Percentiles rank a stretch among this genome's conserved stretches.
phyloP scores from a whole-genome alignment of 1,140 invertebrate species.

The Rhopalosiphum padi region DNA sequence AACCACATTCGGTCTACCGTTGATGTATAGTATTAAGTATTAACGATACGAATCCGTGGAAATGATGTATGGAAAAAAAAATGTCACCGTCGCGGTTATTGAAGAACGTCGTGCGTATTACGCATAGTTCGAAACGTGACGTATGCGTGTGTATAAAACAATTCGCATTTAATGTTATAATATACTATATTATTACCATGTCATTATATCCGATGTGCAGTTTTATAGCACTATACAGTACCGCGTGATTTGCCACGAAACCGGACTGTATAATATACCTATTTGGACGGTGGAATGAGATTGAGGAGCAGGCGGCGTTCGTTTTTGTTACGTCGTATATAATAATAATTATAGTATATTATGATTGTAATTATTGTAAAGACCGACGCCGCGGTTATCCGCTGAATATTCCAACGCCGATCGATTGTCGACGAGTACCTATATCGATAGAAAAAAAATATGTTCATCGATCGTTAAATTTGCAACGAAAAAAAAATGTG shows the following conservation, averaged over 20 bases:
- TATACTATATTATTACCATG: background rate
- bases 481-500: background rate
- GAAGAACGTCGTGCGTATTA: background rate
- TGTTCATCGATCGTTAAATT: background rate
- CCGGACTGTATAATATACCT: background rate
- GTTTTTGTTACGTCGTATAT: background rate
- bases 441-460: background rate
- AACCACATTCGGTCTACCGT: background rate
- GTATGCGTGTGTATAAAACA: too few species aligned
- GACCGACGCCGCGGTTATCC: background rate
- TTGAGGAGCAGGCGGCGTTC: background rate
- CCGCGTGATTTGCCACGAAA: background rate
- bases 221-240: too few species aligned
- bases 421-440: background rate
- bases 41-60: slow-evolving; percentile 33
- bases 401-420: background rate
- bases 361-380: background rate
- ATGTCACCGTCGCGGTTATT: background rate
- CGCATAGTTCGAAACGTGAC: too few species aligned
- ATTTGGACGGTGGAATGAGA: background rate
- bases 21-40: background rate
- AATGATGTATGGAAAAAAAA: background rate
- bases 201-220: background rate
- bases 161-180: too few species aligned
- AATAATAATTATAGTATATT: background rate